Base-by-base conservation (phyloP, 2,797 vertebrate genomes). In the Girardinus metallicus region DNA sequence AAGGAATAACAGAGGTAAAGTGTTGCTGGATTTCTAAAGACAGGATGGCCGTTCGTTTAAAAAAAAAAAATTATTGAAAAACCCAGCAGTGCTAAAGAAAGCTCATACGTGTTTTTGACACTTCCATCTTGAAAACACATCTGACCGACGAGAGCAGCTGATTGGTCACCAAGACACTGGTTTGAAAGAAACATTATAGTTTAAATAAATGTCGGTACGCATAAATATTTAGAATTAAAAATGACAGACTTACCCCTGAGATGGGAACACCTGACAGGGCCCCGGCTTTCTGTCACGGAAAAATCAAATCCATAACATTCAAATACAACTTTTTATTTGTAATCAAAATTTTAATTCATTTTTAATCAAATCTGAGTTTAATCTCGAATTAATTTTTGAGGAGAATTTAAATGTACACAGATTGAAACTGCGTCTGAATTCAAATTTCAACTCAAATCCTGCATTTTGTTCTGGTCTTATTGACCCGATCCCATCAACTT, bases 81-180 rank as follows among this genome's bases (percentile, higher is more conserved):
- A 16, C n/a, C 21, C 44, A 34, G n/a, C 29, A 70, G 36, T 12
- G 55, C 16, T 23, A 31, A 31, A 23, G 2, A 62, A 21, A 47
- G 2, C 23, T 16, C 97, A 92, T 90, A 99, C 98, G 98, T 99
- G 91, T 99, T 99, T 96, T 99, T 99, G 34, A 98, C 98, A 79
- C 98, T 97, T 9, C 99, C 99, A 29, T 98, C 97, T 91, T 96
- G 94, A 81, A 99, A 99, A 88, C 98, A 99, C 98, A 99, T 99
- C 93, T 99, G 99, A 86, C 99, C 99, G 68, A 99, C 98, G 11
- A 99, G 95, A 2, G 99, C 99, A 80, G 99, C 98, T n/a, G 97
- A 98, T 82, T 99, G 98, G 92, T 99, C 99, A 73, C 99, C 99
- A 31, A 99, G 96, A 94, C 98, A 99, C 99, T 99, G 92, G n/a